A percentile compares a stretch with the other conserved stretches of the same genome.
phyloP scores from a whole-genome alignment of 1,140 invertebrate species.

The Piezodorus guildinii region DNA sequence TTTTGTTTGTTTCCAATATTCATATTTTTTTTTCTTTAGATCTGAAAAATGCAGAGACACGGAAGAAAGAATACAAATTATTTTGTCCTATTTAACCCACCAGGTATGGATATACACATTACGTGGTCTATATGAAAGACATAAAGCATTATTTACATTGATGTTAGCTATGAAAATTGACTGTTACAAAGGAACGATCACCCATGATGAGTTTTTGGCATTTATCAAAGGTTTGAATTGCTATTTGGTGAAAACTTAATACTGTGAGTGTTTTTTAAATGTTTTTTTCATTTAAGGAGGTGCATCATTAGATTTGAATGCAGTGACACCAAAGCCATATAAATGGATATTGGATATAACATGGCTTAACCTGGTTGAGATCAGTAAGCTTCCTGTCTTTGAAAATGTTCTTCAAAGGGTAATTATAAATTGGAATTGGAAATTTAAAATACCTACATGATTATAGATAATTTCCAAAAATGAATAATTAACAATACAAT shows the following conservation, averaged over 20 bases:
- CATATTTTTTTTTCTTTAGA: slow-evolving; percentile 29
- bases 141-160: slow-evolving; percentile 87
- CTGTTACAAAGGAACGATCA: slow-evolving; percentile 65
- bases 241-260: not conserved
- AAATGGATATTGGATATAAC: slow-evolving; percentile 92
- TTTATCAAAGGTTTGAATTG: slow-evolving; percentile 74
- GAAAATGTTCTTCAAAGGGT: slow-evolving; percentile 68
- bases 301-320: slow-evolving; percentile 86
- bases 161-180: slow-evolving; percentile 94
- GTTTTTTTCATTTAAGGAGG: slow-evolving; percentile 46
- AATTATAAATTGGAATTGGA: slow-evolving; percentile 27
- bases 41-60: slow-evolving; percentile 75
- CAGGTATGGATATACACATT: slow-evolving; percentile 89
- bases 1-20: not conserved
- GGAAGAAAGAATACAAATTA: slow-evolving; percentile 78
- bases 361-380: slow-evolving; percentile 92
- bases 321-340: slow-evolving; percentile 83
- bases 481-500: no score
- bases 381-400: slow-evolving; percentile 78
- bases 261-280: not conserved
- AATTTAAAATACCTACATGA: no score
- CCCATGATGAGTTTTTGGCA: slow-evolving; percentile 85
- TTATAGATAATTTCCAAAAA: no score
- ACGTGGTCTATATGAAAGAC: slow-evolving; percentile 82
- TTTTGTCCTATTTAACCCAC: slow-evolving; percentile 78